Base-by-base conservation (phyloP, 2,797 vertebrate genomes). In the Tamandua tetradactyla region DNA sequence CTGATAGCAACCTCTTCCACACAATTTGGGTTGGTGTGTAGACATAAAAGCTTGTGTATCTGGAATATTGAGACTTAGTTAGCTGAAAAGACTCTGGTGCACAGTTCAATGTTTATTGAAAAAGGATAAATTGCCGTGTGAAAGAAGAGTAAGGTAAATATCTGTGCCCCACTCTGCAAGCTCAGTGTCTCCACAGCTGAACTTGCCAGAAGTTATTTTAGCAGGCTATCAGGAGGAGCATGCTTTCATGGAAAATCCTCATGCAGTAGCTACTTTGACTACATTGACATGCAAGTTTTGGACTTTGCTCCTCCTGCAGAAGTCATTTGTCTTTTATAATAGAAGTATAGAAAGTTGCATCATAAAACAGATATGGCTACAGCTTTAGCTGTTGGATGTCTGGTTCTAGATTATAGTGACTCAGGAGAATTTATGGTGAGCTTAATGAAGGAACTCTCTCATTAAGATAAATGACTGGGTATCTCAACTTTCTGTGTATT, bases 1-100 rank as follows among this genome's bases (percentile, higher is more conserved):
- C 99, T 99, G 98, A 99, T 99, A 99, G 98, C 98, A 98, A 99
- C 98, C 99, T 99, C 98, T 99, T 99, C 98, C 98, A 98, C 98
- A 98, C 97, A 97, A 97, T 98, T 98, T 98, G 98, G 97, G 98
- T 98, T 98, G 98, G 97, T 98, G 98, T 98, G 98, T 97, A 96
- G 97, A 97, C 96, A 97, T 97, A 98, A 98, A 98, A 98, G 97
- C 98, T 98, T 96, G 97, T 98, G 97, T 96, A 97, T 98, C 97
- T 98, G 97, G 97, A 98, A 98, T 97, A 97, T 97, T 98, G 97
- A 98, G 98, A 98, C 97, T 98, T 98, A 82, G 97, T 97, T 98
- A 97, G 97, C 97, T 97, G 97, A 96, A 98, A 97, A 98, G 96
- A 97, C 98, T 96, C 97, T 97, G 95, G 96, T 98, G 94, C 97